Evolutionary conservation across 1,140 invertebrate species (phyloP), one percentile per base, ranked within the genome.

Genomic region (Megathymus violae): DNA sequence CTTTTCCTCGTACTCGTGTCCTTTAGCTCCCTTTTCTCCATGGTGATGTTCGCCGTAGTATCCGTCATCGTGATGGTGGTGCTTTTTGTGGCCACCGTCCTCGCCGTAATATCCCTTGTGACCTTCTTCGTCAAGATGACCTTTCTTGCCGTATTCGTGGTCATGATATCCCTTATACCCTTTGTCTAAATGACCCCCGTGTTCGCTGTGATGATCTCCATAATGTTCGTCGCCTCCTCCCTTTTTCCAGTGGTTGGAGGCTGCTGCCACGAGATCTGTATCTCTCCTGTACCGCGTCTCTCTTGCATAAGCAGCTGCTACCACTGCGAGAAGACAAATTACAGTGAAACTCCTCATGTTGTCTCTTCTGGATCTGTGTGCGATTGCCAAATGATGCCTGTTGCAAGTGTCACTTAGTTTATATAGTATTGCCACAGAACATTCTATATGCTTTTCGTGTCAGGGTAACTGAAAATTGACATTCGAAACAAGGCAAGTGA

Each of bases 41-140:
- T 95, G 93, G 60, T 95, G 93, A 1, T 95, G 95, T 19, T 94
- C 94, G 48, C 94, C 95, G 68, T 95, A 94, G 76, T 93, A 93
- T 62, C 96, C 95, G 11, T 92, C 93, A 58, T 95, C 94, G 66
- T 96, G 94, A 66, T 96, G 94, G 65, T 96, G 94, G 22, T 93
- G 92, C 72, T 96, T 95, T 67, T 96, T 94, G 66, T 96, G 94
- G 0, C 95, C 95, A 6, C 93, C 93, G 58, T 95, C 92, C 63
- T 96, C 95, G 22, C 92, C 93, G 74, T 95, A 93, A 74, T 96
- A 93, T 1, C 94, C 94, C 51, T 93, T 93, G 40, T 95, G 92
- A 44, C 94, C 93, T 72, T 94, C 94, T 74, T 95, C 94, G 41
- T 94, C 93, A 63, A 95, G 93, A 74, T 96, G 94, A 0, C 95